phyloP scores from a whole-genome alignment of 2,888 invertebrate species.

The Teleogryllus oceanicus region DNA sequence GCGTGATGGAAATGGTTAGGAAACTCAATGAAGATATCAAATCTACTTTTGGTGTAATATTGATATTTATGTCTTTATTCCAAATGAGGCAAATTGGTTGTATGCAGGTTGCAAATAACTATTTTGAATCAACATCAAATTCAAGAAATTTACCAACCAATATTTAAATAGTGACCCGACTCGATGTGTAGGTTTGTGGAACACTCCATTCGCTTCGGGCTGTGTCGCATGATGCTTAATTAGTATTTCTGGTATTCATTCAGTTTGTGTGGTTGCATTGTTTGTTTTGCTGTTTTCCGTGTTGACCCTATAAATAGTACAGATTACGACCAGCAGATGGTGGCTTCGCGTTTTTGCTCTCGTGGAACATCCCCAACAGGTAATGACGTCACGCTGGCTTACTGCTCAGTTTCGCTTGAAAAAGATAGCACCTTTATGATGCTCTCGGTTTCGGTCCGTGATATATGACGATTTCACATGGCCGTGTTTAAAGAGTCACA shows the following conservation, averaged over 20 bases:
- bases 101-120: too few species aligned
- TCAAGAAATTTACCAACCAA: too few species aligned
- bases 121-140: too few species aligned
- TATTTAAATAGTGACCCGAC: too few species aligned
- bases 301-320: constrained; percentile 18
- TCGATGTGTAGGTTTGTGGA: background rate
- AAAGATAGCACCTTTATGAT: background rate
- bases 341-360: background rate
- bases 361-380: background rate
- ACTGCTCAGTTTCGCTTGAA: background rate
- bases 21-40: too few species aligned
- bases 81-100: too few species aligned
- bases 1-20: too few species aligned
- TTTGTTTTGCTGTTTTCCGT: background rate
- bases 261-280: background rate
- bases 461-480: too few species aligned
- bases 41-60: too few species aligned
- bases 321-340: background rate
- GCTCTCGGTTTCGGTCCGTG: too few species aligned
- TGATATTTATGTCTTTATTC: too few species aligned
- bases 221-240: background rate
- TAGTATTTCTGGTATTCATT: background rate
- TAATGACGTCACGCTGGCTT: background rate
- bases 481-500: too few species aligned
- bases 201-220: background rate